Conservation (phyloP, 2,888 invertebrate species). For the Pollenia labialis region DNA sequence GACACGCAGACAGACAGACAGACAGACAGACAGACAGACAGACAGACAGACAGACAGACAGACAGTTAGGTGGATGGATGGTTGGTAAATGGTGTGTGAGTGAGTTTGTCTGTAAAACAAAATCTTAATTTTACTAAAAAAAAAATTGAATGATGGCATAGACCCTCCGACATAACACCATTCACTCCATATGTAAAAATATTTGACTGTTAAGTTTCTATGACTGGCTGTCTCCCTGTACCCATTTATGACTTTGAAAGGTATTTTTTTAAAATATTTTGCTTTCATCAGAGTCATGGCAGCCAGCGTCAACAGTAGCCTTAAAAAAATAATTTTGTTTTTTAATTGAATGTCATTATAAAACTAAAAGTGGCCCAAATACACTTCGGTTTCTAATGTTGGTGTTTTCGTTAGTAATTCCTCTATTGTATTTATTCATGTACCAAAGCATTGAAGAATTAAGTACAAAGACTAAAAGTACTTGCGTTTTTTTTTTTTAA, state of each 20-base stretch:
- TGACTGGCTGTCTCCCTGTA: background rate
- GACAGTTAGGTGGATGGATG: background rate
- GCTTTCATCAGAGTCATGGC: background rate
- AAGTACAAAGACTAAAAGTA: background rate
- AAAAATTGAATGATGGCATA: background rate
- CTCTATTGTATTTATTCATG: conserved; percentile 44
- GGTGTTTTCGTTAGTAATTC: background rate
- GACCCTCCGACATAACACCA: background rate
- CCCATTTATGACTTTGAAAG: conserved; percentile 25
- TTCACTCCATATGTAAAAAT: background rate
- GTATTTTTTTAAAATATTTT: background rate
- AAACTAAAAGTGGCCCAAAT: conserved; percentile 24
- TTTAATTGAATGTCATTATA: conserved; percentile 54
- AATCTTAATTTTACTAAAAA: conserved; percentile 7
- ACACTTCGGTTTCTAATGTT: background rate
- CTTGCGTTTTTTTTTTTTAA: background rate
- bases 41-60: too few species aligned
- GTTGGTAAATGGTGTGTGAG: background rate
- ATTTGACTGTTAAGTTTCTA: background rate
- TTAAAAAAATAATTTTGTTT: background rate
- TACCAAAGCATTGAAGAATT: conserved; percentile 40
- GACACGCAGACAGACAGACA: too few species aligned
- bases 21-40: too few species aligned
- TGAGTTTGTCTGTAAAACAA: conserved; percentile 18
- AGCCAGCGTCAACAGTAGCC: background rate